These are phyloP conservation scores for Ispidina lecontei DNA, from an alignment of 2,797 vertebrate species.

Conservation along the genomic window DNA sequence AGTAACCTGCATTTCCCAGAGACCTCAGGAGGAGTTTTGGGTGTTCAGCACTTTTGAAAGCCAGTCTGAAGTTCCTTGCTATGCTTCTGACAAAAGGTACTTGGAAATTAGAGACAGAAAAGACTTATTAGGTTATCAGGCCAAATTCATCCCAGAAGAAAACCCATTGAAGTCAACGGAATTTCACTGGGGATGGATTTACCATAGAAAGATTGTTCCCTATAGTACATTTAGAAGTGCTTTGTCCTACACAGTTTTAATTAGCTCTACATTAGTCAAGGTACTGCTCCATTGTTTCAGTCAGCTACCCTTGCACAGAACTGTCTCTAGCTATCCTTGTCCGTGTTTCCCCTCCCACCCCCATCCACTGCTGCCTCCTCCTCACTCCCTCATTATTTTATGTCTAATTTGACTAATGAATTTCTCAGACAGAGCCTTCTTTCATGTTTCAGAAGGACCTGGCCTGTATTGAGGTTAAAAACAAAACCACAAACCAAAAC, in stretches of 20 bases:
- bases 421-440: constrained; percentile 29
- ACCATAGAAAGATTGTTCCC: constrained; percentile 44
- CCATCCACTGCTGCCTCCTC: neutral
- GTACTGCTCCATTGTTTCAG: constrained; percentile 44
- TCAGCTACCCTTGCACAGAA: neutral
- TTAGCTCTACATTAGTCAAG: constrained; percentile 62
- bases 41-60: constrained; percentile 40
- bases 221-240: constrained; percentile 37
- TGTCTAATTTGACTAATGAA: constrained; percentile 45
- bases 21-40: neutral
- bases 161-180: constrained; percentile 19
- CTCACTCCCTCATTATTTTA: constrained; percentile 32
- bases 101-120: constrained; percentile 40
- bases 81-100: constrained; percentile 23
- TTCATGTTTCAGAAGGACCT: constrained; percentile 24
- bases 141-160: constrained; percentile 55
- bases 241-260: constrained; percentile 62
- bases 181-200: constrained; percentile 50
- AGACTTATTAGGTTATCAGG: constrained; percentile 54
- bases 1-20: neutral
- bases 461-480: neutral
- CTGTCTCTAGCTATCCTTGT: neutral
- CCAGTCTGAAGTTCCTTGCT: neutral
- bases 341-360: neutral
- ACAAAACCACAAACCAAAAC: neutral